A percentile compares a stretch with the other conserved stretches of the same genome.
These are phyloP conservation scores for Muschampia plurimacula DNA, from an alignment of 2,888 invertebrate genomes.

Conservation along the genomic window DNA sequence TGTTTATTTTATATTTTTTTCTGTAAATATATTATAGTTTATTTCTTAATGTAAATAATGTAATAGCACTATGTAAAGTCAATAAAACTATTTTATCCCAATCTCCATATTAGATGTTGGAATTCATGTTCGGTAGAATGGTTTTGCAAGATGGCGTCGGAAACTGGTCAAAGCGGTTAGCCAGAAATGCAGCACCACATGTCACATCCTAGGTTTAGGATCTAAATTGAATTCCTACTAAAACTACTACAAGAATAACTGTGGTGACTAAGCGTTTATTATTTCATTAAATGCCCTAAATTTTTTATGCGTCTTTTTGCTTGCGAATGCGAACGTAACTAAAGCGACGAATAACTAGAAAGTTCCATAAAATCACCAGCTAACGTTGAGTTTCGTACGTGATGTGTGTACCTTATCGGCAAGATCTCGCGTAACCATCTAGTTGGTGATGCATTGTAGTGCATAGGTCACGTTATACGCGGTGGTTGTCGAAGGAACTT, in stretches of 20 bases:
- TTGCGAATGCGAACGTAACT: not conserved
- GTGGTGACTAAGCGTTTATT: not conserved
- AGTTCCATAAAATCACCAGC: not conserved
- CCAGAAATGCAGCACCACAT: conserved; percentile 2
- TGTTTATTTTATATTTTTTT: too few relatives aligned
- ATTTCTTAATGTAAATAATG: too few relatives aligned
- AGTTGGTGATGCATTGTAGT: not conserved
- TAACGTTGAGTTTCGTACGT: not conserved
- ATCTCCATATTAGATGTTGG: not conserved
- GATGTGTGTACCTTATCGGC: not conserved
- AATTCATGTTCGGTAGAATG: not conserved
- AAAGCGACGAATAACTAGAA: not conserved
- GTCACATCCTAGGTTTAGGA: conserved; percentile 1
- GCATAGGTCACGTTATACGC: not conserved
- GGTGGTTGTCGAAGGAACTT: not conserved
- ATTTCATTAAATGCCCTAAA: not conserved
- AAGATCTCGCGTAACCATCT: not conserved
- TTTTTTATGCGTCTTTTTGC: not conserved
- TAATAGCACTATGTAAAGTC: not conserved
- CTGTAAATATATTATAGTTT: too few relatives aligned
- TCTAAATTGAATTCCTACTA: not conserved
- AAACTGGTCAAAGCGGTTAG: not conserved
- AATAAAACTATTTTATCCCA: not conserved
- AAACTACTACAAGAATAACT: not conserved
- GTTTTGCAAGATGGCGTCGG: conserved; percentile 2